Conservation (phyloP, 2,888 invertebrate species). For the Altica lythri region DNA sequence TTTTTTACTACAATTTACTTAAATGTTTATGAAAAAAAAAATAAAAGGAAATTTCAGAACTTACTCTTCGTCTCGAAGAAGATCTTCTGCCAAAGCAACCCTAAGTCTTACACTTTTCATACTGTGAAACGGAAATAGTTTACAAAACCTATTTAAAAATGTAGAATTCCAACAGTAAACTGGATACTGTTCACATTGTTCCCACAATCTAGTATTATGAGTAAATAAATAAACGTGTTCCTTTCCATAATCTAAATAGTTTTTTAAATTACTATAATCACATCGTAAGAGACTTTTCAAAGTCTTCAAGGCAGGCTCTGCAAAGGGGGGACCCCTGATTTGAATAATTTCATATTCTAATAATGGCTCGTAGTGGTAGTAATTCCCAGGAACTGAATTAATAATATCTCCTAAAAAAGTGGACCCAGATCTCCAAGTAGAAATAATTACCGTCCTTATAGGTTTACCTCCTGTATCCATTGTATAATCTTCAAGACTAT, state of each 20-base stretch:
- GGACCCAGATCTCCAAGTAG: slow-evolving; percentile 91
- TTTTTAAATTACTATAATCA: slow-evolving; percentile 73
- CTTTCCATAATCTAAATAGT: slow-evolving; percentile 77
- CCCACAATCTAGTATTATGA: slow-evolving; percentile 85
- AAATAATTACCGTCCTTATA: slow-evolving; percentile 75
- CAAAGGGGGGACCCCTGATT: slow-evolving; percentile 74
- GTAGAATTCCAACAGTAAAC: slow-evolving; percentile 69
- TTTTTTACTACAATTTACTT: too few relatives aligned
- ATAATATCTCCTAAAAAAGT: slow-evolving; percentile 87
- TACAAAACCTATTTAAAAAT: slow-evolving; percentile 79
- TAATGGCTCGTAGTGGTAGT: slow-evolving; percentile 89
- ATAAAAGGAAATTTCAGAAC: slow-evolving; percentile 46
- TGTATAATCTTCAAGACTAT: slow-evolving; percentile 69
- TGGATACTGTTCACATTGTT: slow-evolving; percentile 71
- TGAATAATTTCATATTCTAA: slow-evolving; percentile 82
- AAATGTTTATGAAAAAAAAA: too few relatives aligned
- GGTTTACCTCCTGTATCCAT: slow-evolving; percentile 74
- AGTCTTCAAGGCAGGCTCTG: slow-evolving; percentile 69
- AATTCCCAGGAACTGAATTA: slow-evolving; percentile 83
- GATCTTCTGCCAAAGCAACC: slow-evolving; percentile 70
- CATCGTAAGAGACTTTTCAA: slow-evolving; percentile 77
- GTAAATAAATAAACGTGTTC: slow-evolving; percentile 79
- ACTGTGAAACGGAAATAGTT: slow-evolving; percentile 84
- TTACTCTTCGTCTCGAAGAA: slow-evolving; percentile 74
- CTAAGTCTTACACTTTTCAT: slow-evolving; percentile 85